phyloP scores from a whole-genome alignment of 1,140 invertebrate species.

The Dendrolimus kikuchii region DNA sequence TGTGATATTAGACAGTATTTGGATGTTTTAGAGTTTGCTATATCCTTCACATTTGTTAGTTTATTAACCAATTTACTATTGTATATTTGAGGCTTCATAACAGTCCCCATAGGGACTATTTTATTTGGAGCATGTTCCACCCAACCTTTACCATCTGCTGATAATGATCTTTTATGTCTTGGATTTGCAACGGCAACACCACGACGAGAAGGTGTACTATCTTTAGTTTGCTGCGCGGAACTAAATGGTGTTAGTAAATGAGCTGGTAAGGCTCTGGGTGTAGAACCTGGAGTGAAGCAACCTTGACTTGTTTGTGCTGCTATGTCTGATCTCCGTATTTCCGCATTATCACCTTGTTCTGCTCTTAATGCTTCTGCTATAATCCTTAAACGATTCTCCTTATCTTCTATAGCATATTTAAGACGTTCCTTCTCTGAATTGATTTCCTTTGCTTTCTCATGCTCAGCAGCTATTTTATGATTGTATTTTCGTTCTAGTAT shows the following conservation, averaged over 20 bases:
- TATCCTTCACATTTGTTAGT: slow-evolving; percentile 80
- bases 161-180: slow-evolving; percentile 84
- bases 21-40: slow-evolving; percentile 81
- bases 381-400: slow-evolving; percentile 66
- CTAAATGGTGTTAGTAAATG: slow-evolving; percentile 61
- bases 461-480: slow-evolving; percentile 79
- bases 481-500: slow-evolving; percentile 76
- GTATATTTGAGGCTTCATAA: slow-evolving; percentile 88
- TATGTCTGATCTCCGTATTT: slow-evolving; percentile 37
- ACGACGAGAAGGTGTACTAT: slow-evolving; percentile 52
- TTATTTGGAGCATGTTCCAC: slow-evolving; percentile 90
- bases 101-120: slow-evolving; percentile 84
- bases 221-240: slow-evolving; percentile 36
- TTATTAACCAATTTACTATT: slow-evolving; percentile 89
- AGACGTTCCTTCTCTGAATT: slow-evolving; percentile 78
- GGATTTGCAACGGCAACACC: slow-evolving; percentile 79
- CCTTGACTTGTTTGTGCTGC: slow-evolving; percentile 49
- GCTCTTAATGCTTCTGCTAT: slow-evolving; percentile 47
- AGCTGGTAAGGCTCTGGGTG: slow-evolving; percentile 54
- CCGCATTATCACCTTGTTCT: slow-evolving; percentile 36
- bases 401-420: slow-evolving; percentile 70
- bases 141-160: slow-evolving; percentile 85
- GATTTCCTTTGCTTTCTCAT: slow-evolving; percentile 80
- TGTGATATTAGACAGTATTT: slow-evolving; percentile 95
- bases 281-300: slow-evolving; percentile 51